phyloP scores from a whole-genome alignment of 2,888 invertebrate species.

The Brassicogethes aeneus region DNA sequence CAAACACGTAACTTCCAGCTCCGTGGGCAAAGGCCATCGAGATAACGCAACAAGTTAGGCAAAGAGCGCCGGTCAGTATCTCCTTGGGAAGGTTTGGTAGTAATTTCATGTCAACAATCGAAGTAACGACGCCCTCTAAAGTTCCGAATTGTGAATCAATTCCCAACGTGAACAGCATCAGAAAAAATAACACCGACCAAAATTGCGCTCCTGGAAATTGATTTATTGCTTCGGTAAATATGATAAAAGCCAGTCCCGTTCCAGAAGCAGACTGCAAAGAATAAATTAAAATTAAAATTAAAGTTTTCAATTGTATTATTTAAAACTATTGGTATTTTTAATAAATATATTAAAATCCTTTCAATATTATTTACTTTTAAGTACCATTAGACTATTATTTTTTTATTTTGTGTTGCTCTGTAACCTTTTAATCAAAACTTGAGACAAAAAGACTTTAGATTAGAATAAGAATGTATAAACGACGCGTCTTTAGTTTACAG shows the following conservation, averaged over 20 bases:
- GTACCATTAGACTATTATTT: too few species aligned
- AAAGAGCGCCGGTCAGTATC: conserved; percentile 72
- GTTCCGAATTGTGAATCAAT: conserved; percentile 97
- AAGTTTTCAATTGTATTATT: conserved; percentile 1
- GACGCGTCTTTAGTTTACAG: too few species aligned
- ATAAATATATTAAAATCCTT: background rate
- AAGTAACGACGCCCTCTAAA: conserved; percentile 90
- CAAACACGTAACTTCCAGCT: conserved; percentile 87
- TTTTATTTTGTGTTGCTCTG: too few species aligned
- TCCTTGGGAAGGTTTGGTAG: conserved; percentile 88
- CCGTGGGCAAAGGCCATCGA: conserved; percentile 91
- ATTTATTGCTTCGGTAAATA: conserved; percentile 96
- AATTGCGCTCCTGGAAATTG: conserved; percentile 94
- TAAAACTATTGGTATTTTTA: background rate
- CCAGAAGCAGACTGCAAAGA: conserved; percentile 83
- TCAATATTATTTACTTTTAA: background rate
- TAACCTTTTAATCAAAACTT: too few species aligned
- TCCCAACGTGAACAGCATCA: conserved; percentile 93
- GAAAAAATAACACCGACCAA: conserved; percentile 93
- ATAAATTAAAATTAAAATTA: conserved; percentile 7
- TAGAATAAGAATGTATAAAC: too few species aligned
- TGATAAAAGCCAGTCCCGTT: conserved; percentile 92
- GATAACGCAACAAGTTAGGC: conserved; percentile 70
- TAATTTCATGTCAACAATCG: conserved; percentile 89
- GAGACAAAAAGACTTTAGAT: too few species aligned